These are phyloP conservation scores for Dasypolia templi DNA, from an alignment of 2,888 invertebrate species.

Conservation along the genomic window DNA sequence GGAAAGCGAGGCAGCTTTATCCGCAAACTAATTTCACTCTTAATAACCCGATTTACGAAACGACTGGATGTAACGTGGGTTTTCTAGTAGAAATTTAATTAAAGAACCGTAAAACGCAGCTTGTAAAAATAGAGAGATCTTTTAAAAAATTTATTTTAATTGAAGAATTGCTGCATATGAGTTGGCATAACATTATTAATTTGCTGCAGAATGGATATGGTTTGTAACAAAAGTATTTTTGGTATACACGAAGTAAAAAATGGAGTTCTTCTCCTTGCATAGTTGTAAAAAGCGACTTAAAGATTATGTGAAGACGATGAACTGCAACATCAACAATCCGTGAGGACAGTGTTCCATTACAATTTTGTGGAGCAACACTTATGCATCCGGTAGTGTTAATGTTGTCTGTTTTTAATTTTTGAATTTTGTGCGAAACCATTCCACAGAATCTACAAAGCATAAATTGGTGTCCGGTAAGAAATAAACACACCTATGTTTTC, in stretches of 20 bases:
- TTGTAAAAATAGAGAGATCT: constrained; percentile 49
- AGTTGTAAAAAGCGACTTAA: background rate
- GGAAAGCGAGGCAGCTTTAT: constrained; percentile 10
- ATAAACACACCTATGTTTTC: background rate
- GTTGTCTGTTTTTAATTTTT: background rate
- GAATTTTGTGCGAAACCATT: background rate
- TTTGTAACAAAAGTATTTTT: background rate
- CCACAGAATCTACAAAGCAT: background rate
- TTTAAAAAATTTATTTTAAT: constrained; percentile 31
- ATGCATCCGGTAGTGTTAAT: background rate
- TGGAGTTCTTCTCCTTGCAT: background rate
- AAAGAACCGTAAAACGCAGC: constrained; percentile 27
- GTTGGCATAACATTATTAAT: constrained; percentile 30
- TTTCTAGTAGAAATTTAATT: constrained; percentile 56
- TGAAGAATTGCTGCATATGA: constrained; percentile 39
- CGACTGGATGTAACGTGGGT: constrained; percentile 32
- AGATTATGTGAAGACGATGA: background rate
- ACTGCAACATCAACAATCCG: background rate
- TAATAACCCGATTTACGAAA: constrained; percentile 48
- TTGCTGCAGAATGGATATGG: constrained; percentile 14
- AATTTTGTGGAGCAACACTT: background rate
- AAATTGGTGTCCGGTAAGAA: background rate
- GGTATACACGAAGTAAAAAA: background rate
- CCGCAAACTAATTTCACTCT: constrained; percentile 23
- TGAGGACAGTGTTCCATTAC: too few species aligned